Percentiles rank a stretch among this genome's conserved stretches.
phyloP scores from a whole-genome alignment of 2,888 invertebrate species.

The Rhyacophila evoluta region DNA sequence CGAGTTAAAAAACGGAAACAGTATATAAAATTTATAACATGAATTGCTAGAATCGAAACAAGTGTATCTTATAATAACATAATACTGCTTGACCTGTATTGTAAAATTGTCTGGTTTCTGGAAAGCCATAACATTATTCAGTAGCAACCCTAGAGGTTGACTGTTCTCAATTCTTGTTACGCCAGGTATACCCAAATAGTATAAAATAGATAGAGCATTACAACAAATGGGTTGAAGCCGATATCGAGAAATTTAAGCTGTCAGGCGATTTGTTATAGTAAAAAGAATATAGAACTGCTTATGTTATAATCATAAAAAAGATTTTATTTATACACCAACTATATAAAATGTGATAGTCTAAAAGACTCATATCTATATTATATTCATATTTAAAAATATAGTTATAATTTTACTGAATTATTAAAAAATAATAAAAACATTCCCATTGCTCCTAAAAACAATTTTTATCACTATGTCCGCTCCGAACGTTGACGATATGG shows the following conservation, averaged over 20 bases:
- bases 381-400: too few relatives aligned
- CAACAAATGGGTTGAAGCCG: conserved; percentile 17
- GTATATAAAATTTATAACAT: too few relatives aligned
- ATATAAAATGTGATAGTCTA: too few relatives aligned
- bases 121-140: conserved; percentile 27
- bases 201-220: conserved; percentile 19
- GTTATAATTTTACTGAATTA: too few relatives aligned
- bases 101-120: conserved; percentile 23
- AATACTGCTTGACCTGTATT: neutral
- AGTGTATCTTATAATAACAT: neutral
- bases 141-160: conserved; percentile 1
- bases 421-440: too few relatives aligned
- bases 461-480: too few relatives aligned
- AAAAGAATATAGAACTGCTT: conserved; percentile 8
- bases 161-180: conserved; percentile 12
- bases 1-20: too few relatives aligned
- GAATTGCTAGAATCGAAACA: too few relatives aligned
- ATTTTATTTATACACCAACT: neutral
- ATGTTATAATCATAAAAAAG: neutral
- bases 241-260: conserved; percentile 18
- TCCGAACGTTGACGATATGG: too few relatives aligned
- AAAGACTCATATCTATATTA: too few relatives aligned
- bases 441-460: too few relatives aligned
- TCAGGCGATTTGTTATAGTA: neutral
- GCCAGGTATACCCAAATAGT: conserved; percentile 12